A percentile compares a stretch with the other conserved stretches of the same genome.
phyloP scores from a whole-genome alignment of 2,888 invertebrate species.

The Melangyna quadrimaculata region DNA sequence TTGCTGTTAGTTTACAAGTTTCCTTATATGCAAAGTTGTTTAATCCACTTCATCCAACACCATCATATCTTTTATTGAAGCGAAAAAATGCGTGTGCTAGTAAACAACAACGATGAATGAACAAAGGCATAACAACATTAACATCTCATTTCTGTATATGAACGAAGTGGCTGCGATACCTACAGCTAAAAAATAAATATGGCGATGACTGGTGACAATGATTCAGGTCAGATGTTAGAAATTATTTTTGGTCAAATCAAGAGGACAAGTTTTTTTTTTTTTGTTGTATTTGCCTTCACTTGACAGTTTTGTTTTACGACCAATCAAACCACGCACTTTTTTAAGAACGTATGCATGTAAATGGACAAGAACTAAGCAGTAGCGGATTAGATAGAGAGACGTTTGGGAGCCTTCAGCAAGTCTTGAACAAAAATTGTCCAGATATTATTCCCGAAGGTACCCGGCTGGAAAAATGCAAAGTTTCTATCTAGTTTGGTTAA shows the following conservation, averaged over 20 bases:
- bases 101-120: not conserved
- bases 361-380: not conserved
- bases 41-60: constrained; percentile 29
- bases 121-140: not conserved
- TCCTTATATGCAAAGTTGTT: constrained; percentile 61
- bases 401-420: too few relatives aligned
- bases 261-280: constrained; percentile 22
- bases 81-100: not conserved
- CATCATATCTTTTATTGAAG: too few relatives aligned
- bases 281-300: not conserved
- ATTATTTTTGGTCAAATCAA: constrained; percentile 41
- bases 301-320: not conserved
- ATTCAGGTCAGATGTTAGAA: constrained; percentile 54
- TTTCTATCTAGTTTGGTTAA: too few relatives aligned
- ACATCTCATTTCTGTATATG: not conserved
- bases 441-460: too few relatives aligned
- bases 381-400: not conserved
- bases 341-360: constrained; percentile 10
- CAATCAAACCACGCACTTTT: constrained; percentile 34
- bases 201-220: constrained; percentile 1
- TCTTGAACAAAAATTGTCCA: too few relatives aligned
- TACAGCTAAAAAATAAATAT: not conserved
- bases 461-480: too few relatives aligned
- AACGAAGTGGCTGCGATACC: not conserved
- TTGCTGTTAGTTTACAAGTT: constrained; percentile 49